Conservation (phyloP, 2,888 invertebrate genomes). For the Acronicta psi region DNA sequence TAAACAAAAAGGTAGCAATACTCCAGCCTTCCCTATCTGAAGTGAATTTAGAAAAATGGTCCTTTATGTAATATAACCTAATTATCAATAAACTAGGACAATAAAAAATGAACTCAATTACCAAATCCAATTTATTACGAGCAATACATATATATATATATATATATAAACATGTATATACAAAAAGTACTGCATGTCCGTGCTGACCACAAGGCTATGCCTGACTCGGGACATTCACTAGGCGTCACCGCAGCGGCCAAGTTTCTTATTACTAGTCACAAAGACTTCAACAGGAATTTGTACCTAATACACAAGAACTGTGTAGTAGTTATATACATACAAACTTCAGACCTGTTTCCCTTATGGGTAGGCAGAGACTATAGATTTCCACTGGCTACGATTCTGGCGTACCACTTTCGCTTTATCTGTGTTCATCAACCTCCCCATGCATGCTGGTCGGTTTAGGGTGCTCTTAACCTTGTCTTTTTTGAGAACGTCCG, state of each 20-base stretch:
- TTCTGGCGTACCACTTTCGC: too few species aligned
- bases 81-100: slow-evolving; percentile 3
- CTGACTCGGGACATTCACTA: slow-evolving; percentile 60
- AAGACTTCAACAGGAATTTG: slow-evolving; percentile 45
- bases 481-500: too few species aligned
- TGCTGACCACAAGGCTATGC: slow-evolving; percentile 54
- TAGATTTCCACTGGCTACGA: too few species aligned
- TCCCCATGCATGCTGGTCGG: too few species aligned
- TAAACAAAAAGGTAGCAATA: too few species aligned
- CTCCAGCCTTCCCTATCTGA: too few species aligned
- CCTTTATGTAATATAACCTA: too few species aligned
- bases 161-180: slow-evolving; percentile 16
- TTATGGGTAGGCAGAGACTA: too few species aligned
- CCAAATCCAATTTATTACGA: slow-evolving; percentile 20
- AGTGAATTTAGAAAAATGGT: too few species aligned
- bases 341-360: too few species aligned
- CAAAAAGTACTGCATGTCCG: slow-evolving; percentile 51
- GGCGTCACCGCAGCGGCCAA: slow-evolving; percentile 28
- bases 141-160: slow-evolving; percentile 22
- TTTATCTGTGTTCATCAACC: too few species aligned
- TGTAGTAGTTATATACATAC: background rate
- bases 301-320: slow-evolving; percentile 34
- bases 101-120: background rate
- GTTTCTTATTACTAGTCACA: slow-evolving; percentile 46
- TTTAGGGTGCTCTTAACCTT: too few species aligned